Evolutionary conservation across 2,113 vertebrate species (phyloP).

Genomic region (Epinephelus fuscoguttatus): DNA sequence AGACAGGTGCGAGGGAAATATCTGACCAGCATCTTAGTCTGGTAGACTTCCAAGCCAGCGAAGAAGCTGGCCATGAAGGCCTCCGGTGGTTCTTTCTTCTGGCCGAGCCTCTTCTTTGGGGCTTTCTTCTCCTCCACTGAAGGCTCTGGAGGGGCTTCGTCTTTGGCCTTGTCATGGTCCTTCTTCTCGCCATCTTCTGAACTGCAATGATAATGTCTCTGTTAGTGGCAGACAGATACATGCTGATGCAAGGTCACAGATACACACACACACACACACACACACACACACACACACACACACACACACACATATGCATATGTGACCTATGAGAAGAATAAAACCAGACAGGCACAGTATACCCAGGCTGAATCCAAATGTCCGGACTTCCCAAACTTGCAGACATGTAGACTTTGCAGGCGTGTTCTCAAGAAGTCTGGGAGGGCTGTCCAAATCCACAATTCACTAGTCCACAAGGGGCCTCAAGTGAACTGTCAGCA

Average conservation of each 20-base stretch:
- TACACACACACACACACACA: background rate
- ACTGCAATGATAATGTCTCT: conserved; percentile 75
- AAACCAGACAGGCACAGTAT: background rate
- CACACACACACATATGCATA: background rate
- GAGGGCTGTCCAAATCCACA: too few relatives aligned
- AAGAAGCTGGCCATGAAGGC: conserved; percentile 95
- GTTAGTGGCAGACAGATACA: conserved; percentile 15
- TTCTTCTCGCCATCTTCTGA: conserved; percentile 95
- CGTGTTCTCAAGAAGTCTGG: too few relatives aligned
- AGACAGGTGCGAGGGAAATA: background rate
- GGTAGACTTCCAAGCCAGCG: conserved; percentile 94
- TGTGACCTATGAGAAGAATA: background rate
- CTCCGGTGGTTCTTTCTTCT: conserved; percentile 89
- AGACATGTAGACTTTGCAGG: too few relatives aligned
- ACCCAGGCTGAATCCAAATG: too few relatives aligned
- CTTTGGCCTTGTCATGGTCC: conserved; percentile 88
- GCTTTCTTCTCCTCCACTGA: conserved; percentile 82
- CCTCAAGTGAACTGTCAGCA: too few relatives aligned
- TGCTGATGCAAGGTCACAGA: background rate
- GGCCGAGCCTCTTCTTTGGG: conserved; percentile 88
- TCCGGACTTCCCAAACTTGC: too few relatives aligned
- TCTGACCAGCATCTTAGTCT: conserved; percentile 95
- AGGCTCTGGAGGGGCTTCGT: conserved; percentile 83
- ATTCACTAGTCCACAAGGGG: too few relatives aligned
- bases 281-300: too few relatives aligned